Percentiles rank a stretch among this genome's conserved stretches.
These are phyloP conservation scores for Crotalus tigris DNA, from an alignment of 2,113 vertebrate species.

Conservation along the genomic window DNA sequence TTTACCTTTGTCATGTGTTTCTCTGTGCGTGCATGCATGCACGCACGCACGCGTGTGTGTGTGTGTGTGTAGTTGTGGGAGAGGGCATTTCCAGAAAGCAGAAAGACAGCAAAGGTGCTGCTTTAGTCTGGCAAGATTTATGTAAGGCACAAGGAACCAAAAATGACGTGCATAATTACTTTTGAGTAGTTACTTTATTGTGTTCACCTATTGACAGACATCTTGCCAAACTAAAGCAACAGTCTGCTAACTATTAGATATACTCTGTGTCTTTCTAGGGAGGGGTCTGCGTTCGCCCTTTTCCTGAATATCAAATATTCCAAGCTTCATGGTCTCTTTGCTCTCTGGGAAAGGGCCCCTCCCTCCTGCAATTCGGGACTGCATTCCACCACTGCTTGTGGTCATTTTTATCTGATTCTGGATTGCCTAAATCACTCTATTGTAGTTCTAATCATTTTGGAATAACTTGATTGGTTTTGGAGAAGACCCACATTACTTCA, in stretches of 20 bases:
- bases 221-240: no score
- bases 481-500: background rate
- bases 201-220: no score
- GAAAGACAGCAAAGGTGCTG: background rate
- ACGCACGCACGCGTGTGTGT: no score
- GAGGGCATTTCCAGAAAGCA: background rate
- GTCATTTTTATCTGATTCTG: background rate
- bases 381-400: background rate
- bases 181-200: background rate
- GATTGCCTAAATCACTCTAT: background rate
- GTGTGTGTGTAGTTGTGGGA: background rate
- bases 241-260: background rate
- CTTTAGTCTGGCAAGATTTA: background rate
- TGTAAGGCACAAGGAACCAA: no score
- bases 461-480: background rate
- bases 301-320: background rate
- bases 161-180: background rate
- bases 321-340: background rate
- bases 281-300: background rate
- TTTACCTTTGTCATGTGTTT: background rate
- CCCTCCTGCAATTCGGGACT: background rate
- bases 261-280: background rate
- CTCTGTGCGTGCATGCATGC: background rate
- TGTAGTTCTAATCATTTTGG: background rate
- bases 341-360: background rate